Percentiles rank a stretch among this genome's conserved stretches.
These are phyloP conservation scores for Notarius lentiginosus DNA, from an alignment of 2,113 vertebrate species.

Conservation along the genomic window DNA sequence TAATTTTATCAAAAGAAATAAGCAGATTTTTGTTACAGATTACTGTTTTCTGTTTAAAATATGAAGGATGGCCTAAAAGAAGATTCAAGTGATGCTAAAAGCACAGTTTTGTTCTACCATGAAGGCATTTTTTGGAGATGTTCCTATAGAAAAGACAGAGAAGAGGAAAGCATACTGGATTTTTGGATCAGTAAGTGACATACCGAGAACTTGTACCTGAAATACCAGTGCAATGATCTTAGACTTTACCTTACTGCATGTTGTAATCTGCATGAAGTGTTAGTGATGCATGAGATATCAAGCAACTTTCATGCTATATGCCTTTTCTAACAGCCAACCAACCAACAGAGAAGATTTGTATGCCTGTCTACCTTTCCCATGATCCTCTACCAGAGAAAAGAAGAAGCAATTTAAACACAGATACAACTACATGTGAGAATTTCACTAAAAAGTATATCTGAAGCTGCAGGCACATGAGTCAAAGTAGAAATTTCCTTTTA, in stretches of 20 bases:
- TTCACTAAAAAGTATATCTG: background rate
- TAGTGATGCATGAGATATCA: background rate
- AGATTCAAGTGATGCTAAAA: background rate
- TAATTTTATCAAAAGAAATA: background rate
- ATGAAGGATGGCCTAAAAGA: background rate
- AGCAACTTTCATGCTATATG: slow-evolving; percentile 8
- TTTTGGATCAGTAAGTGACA: slow-evolving; percentile 83
- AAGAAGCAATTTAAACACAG: slow-evolving; percentile 72
- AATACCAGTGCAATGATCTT: background rate
- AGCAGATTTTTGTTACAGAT: background rate
- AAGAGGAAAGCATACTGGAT: slow-evolving; percentile 72
- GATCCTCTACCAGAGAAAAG: slow-evolving; percentile 74
- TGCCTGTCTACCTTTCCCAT: slow-evolving; percentile 78
- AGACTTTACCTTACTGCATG: background rate
- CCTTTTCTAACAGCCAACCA: slow-evolving; percentile 74
- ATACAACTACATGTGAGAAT: slow-evolving; percentile 79
- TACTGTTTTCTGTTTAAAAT: slow-evolving; percentile 7
- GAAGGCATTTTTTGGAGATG: slow-evolving; percentile 88
- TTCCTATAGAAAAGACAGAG: slow-evolving; percentile 69
- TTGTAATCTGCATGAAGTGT: background rate
- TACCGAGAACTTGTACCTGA: background rate
- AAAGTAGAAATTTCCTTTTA: background rate
- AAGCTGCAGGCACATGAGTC: background rate
- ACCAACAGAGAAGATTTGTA: slow-evolving; percentile 77
- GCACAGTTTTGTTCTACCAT: slow-evolving; percentile 73